Conservation (phyloP, 2,888 invertebrate genomes). For the Parnassius mnemosyne region DNA sequence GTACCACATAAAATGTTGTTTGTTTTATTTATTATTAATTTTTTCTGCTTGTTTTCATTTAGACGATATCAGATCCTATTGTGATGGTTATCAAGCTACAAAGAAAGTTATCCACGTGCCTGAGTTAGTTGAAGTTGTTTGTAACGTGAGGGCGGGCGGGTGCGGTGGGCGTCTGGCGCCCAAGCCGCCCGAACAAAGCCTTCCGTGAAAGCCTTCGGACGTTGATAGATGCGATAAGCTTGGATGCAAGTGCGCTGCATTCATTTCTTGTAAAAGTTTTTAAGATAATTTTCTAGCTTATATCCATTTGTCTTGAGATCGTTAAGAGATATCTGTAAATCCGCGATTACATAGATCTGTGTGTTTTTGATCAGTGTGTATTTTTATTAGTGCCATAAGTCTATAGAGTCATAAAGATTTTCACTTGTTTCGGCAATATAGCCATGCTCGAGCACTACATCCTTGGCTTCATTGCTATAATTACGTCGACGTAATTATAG, state of each 20-base stretch:
- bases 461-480: too few species aligned
- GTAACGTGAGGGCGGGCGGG: conserved; percentile 47
- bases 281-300: conserved; percentile 48
- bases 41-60: conserved; percentile 13
- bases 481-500: too few species aligned
- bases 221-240: conserved; percentile 79
- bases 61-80: conserved; percentile 27
- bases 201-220: conserved; percentile 76
- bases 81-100: conserved; percentile 58
- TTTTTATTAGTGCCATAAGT: too few species aligned
- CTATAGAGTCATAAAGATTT: too few species aligned
- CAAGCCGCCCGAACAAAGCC: conserved; percentile 69
- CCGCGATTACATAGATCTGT: not conserved
- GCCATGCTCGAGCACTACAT: too few species aligned
- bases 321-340: not conserved
- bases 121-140: conserved; percentile 69
- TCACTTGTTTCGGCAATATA: too few species aligned
- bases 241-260: conserved; percentile 79
- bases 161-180: conserved; percentile 39
- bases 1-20: not conserved
- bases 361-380: too few species aligned
- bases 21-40: not conserved
- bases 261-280: conserved; percentile 73
- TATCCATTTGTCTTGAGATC: conserved; percentile 4
- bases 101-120: conserved; percentile 63